phyloP scores from a whole-genome alignment of 1,140 invertebrate species.

The Drosophila lowei region DNA sequence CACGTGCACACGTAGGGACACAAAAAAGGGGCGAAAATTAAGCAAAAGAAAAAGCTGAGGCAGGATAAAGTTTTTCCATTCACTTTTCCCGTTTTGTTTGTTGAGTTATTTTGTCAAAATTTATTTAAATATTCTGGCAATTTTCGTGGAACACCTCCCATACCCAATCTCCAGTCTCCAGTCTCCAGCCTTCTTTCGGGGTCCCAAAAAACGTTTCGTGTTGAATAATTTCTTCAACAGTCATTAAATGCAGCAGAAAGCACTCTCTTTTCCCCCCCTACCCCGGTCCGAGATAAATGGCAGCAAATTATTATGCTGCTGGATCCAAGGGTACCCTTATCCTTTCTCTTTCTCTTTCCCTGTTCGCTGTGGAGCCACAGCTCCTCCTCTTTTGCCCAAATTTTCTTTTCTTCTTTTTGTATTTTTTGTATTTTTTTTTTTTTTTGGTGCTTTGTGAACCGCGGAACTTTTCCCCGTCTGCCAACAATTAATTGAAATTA shows the following conservation, averaged over 20 bases:
- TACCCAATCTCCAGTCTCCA: neutral
- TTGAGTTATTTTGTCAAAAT: slow-evolving; percentile 62
- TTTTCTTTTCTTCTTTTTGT: slow-evolving; percentile 27
- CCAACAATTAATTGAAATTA: slow-evolving; percentile 80
- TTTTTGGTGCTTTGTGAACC: slow-evolving; percentile 15
- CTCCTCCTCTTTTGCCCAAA: slow-evolving; percentile 25
- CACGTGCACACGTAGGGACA: slow-evolving; percentile 23
- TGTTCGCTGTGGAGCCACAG: slow-evolving; percentile 8
- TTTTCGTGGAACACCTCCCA: slow-evolving; percentile 33
- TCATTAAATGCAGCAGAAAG: slow-evolving; percentile 67
- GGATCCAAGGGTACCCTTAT: neutral
- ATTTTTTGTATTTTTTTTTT: slow-evolving; percentile 13
- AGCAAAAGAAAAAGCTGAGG: neutral
- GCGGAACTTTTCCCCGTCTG: slow-evolving; percentile 35
- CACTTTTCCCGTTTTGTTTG: slow-evolving; percentile 46
- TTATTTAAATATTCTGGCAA: slow-evolving; percentile 66
- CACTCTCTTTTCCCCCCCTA: neutral
- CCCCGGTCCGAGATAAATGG: slow-evolving; percentile 60
- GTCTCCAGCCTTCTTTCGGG: too few species aligned
- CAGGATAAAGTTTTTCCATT: slow-evolving; percentile 57
- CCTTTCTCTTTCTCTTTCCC: neutral
- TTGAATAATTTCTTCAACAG: slow-evolving; percentile 67
- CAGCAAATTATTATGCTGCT: slow-evolving; percentile 63
- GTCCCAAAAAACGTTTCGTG: slow-evolving; percentile 52
- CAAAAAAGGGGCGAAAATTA: slow-evolving; percentile 25